Conservation (phyloP, 2,888 invertebrate species). For the Poecilus cupreus region DNA sequence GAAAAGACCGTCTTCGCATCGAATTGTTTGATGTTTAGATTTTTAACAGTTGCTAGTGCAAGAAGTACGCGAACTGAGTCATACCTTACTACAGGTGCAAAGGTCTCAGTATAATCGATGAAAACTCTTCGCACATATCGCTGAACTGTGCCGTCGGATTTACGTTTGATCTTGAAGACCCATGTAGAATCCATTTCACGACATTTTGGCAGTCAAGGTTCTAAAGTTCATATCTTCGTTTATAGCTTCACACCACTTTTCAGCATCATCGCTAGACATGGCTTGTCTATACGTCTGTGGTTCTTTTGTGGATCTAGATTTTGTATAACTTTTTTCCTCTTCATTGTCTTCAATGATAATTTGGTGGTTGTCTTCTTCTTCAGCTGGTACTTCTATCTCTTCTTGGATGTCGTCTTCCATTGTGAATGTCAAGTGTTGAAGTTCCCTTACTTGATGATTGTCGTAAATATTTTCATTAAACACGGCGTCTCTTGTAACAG, state of each 20-base stretch:
- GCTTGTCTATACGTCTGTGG: conserved; percentile 62
- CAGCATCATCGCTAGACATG: conserved; percentile 54
- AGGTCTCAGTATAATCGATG: too few relatives aligned
- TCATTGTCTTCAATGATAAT: too few relatives aligned
- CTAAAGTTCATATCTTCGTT: conserved; percentile 61
- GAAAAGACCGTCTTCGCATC: too few relatives aligned
- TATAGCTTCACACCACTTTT: too few relatives aligned
- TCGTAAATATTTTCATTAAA: too few relatives aligned
- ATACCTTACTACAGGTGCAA: too few relatives aligned
- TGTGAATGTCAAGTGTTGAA: not conserved
- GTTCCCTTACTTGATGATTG: conserved; percentile 56
- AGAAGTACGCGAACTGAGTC: too few relatives aligned
- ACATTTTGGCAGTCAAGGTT: conserved; percentile 59
- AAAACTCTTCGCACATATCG: too few relatives aligned
- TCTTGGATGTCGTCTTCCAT: too few relatives aligned
- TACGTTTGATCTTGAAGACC: conserved; percentile 60
- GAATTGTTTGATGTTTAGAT: too few relatives aligned
- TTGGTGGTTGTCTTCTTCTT: conserved; percentile 19
- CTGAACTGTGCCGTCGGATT: conserved; percentile 45
- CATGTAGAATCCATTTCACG: conserved; percentile 60
- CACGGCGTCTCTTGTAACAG: too few relatives aligned
- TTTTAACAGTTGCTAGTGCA: too few relatives aligned
- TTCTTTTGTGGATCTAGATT: not conserved
- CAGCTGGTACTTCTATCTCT: conserved; percentile 9
- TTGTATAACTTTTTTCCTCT: not conserved